phyloP scores from a whole-genome alignment of 2,113 vertebrate genomes.

The Arenaria interpres region DNA sequence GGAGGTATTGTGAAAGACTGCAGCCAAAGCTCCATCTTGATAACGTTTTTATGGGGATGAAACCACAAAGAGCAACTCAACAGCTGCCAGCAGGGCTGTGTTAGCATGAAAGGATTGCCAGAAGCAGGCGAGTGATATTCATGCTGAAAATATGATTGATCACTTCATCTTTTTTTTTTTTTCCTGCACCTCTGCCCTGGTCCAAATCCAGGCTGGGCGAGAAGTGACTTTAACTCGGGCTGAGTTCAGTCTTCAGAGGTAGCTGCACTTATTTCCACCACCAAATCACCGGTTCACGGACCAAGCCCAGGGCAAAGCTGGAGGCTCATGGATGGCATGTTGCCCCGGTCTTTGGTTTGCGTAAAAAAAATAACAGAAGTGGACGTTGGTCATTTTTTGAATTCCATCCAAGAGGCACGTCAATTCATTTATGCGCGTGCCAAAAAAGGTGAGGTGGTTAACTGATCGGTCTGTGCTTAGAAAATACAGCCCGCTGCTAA shows the following conservation, averaged over 20 bases:
- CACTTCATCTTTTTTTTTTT: not conserved
- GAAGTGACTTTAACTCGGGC: not conserved
- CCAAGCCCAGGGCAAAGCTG: not conserved
- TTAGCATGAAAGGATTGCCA: not conserved
- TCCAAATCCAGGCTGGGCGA: not conserved
- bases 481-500: not conserved
- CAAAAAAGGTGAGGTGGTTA: not conserved
- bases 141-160: constrained; percentile 44
- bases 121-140: not conserved
- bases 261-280: not conserved
- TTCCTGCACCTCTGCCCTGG: not conserved
- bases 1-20: constrained; percentile 2
- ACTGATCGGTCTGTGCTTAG: not conserved
- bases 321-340: not conserved
- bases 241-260: not conserved
- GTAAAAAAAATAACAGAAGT: not conserved
- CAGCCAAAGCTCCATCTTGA: constrained; percentile 45
- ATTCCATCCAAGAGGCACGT: not conserved
- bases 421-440: not conserved
- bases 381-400: not conserved
- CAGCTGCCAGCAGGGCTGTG: not conserved
- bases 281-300: not conserved
- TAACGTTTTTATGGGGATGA: constrained; percentile 40
- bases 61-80: constrained; percentile 29
- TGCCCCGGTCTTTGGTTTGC: not conserved